These are phyloP conservation scores for Phenganax marumi DNA, from an alignment of 92 coral and sea anemone species.

Conservation along the genomic window DNA sequence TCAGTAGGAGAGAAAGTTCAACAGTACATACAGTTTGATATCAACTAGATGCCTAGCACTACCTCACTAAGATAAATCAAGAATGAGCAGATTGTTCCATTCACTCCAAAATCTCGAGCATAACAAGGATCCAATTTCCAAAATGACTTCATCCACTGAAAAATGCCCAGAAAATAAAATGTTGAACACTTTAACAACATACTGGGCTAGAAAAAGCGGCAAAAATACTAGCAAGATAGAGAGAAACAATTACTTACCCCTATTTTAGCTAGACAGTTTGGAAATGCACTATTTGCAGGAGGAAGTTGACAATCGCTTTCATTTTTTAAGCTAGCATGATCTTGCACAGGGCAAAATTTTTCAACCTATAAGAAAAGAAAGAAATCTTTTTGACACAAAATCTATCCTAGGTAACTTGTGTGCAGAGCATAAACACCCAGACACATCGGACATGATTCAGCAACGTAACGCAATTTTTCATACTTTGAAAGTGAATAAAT, in stretches of 20 bases:
- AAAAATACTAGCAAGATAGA: too few relatives aligned
- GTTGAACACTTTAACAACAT: too few relatives aligned
- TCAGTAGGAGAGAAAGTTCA: too few relatives aligned
- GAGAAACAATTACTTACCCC: conserved; percentile 47
- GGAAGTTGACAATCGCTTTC: conserved; percentile 1
- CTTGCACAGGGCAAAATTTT: conserved; percentile 59
- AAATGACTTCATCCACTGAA: conserved; percentile 91
- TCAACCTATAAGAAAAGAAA: conserved; percentile 53
- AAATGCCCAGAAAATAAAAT: not conserved
- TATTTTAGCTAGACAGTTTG: conserved; percentile 71
- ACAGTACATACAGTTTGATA: not conserved
- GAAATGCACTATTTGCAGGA: conserved; percentile 71
- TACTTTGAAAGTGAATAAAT: too few relatives aligned
- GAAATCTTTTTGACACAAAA: not conserved
- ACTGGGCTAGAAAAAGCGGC: not conserved
- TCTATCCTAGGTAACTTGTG: too few relatives aligned
- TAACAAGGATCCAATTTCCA: conserved; percentile 88
- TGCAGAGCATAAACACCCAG: too few relatives aligned
- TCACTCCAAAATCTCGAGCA: conserved; percentile 78
- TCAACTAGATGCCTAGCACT: too few relatives aligned
- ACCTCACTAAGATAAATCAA: conserved; percentile 86
- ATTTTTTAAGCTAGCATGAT: not conserved
- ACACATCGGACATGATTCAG: too few relatives aligned
- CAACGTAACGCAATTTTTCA: too few relatives aligned
- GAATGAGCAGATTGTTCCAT: conserved; percentile 90